phyloP scores from a whole-genome alignment of 2,888 invertebrate genomes.

The Fabriciana adippe region DNA sequence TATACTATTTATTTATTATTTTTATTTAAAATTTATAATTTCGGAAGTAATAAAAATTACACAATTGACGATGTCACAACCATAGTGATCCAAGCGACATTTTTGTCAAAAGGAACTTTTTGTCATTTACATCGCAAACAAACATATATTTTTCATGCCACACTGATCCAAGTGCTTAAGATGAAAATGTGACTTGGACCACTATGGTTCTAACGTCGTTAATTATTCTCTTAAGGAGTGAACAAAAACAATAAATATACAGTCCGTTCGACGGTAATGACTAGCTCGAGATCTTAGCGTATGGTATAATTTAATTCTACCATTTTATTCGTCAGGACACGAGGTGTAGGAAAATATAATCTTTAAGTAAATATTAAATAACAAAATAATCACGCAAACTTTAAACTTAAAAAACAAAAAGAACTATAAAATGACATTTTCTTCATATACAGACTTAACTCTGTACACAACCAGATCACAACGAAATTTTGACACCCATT shows the following conservation, averaged over 20 bases:
- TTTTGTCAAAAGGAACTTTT: too few species aligned
- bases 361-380: too few species aligned
- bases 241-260: background rate
- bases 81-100: too few species aligned
- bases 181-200: too few species aligned
- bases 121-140: too few species aligned
- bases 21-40: background rate
- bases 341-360: too few species aligned
- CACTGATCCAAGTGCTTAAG: too few species aligned
- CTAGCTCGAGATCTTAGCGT: constrained; percentile 3
- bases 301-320: background rate
- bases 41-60: background rate
- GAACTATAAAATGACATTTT: background rate
- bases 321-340: too few species aligned
- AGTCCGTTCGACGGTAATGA: background rate
- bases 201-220: too few species aligned
- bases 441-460: background rate
- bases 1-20: background rate
- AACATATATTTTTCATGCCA: too few species aligned
- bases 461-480: constrained; percentile 4
- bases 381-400: background rate
- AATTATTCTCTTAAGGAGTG: background rate
- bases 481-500: background rate
- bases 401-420: background rate
- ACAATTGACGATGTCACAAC: too few species aligned